Conservation (phyloP, 2,888 invertebrate genomes). For the Brachyptera putata region DNA sequence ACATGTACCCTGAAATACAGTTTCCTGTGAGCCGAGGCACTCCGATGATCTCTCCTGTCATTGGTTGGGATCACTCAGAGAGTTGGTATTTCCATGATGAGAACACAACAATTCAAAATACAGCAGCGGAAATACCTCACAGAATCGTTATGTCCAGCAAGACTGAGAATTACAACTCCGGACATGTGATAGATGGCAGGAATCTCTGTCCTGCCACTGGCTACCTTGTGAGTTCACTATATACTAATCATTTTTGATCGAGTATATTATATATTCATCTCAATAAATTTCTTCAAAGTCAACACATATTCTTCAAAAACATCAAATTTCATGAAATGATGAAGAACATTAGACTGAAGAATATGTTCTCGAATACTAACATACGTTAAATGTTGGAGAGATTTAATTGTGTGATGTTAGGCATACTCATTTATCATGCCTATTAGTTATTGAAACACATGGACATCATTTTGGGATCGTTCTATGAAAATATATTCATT, state of each 20-base stretch:
- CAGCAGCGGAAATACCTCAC: slow-evolving; percentile 10
- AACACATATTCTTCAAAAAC: too few species aligned
- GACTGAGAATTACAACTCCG: slow-evolving; percentile 16
- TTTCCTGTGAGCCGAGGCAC: slow-evolving; percentile 87
- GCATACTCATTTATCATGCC: too few species aligned
- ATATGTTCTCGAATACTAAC: too few species aligned
- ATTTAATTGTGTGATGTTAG: too few species aligned
- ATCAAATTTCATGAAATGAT: too few species aligned
- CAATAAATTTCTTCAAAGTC: too few species aligned
- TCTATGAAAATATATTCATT: too few species aligned
- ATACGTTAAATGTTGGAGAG: too few species aligned
- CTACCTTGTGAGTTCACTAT: slow-evolving; percentile 54
- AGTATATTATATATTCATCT: too few species aligned
- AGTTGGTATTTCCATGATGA: slow-evolving; percentile 57
- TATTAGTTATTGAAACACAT: too few species aligned
- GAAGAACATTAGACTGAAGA: too few species aligned
- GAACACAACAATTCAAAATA: slow-evolving; percentile 11
- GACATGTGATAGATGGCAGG: slow-evolving; percentile 57
- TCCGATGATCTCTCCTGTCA: slow-evolving; percentile 73
- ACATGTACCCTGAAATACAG: slow-evolving; percentile 68
- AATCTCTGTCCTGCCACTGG: slow-evolving; percentile 82
- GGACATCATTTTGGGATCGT: too few species aligned
- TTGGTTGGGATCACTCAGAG: slow-evolving; percentile 85
- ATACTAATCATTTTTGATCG: background rate
- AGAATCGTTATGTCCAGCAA: slow-evolving; percentile 9